A percentile compares a stretch with the other conserved stretches of the same genome.
Conservation (phyloP, 2,113 vertebrate genomes). For the Phasianus colchicus region DNA sequence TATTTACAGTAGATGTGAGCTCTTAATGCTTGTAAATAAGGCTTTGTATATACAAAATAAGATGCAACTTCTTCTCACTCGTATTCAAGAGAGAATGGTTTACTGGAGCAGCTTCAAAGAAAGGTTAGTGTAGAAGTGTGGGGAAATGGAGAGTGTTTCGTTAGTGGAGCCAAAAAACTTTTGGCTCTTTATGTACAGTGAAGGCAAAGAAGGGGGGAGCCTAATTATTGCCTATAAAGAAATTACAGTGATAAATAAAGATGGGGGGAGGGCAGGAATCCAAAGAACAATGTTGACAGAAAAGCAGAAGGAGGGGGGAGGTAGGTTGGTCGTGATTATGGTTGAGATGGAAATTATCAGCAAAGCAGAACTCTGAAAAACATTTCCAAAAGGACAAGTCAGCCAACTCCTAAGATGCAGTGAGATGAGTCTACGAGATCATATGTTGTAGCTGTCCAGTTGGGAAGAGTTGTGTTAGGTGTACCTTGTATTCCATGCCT, state of each 20-base stretch:
- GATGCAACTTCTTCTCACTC: slow-evolving; percentile 49
- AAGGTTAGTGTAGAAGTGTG: slow-evolving; percentile 16
- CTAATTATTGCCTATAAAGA: slow-evolving; percentile 37
- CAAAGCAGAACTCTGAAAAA: background rate
- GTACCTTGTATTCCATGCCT: background rate
- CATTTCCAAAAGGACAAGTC: background rate
- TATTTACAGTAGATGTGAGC: slow-evolving; percentile 54
- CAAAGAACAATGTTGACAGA: background rate
- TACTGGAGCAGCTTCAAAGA: slow-evolving; percentile 64
- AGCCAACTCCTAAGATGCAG: background rate
- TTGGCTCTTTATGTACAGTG: background rate
- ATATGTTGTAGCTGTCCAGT: background rate
- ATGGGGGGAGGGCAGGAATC: background rate
- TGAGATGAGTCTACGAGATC: background rate
- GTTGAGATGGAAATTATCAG: background rate
- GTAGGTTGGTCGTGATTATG: background rate
- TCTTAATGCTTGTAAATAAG: slow-evolving; percentile 55
- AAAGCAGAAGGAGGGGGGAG: background rate
- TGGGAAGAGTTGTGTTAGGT: background rate
- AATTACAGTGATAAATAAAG: background rate
- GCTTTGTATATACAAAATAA: slow-evolving; percentile 66
- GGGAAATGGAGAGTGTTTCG: slow-evolving; percentile 16
- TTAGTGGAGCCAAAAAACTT: background rate
- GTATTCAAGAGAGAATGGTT: slow-evolving; percentile 16
- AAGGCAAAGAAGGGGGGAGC: background rate